Base-by-base conservation (phyloP, 53 echinoderm and acorn worm species). In the Zoroaster sp. region DNA sequence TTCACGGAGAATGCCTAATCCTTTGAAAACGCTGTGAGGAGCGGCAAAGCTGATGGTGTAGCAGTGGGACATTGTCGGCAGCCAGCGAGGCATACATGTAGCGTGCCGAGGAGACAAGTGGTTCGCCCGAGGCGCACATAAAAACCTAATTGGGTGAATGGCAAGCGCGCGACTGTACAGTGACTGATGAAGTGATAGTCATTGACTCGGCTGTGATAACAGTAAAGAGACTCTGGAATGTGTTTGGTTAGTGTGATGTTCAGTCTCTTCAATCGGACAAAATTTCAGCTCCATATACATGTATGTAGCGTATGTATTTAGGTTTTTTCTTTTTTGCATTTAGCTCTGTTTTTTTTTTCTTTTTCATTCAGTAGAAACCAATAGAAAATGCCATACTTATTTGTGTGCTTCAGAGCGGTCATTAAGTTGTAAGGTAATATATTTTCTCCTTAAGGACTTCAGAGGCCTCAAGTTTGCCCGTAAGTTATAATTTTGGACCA, bases 101-200 rank as follows among this genome's bases (percentile, higher is more conserved):
- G 23, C 63, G 63, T 59, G 63, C 63, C 63, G 63, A 8, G 28
- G 63, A 59, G 63, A 59, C 63, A 63, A 79, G 79, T 79, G 79
- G 79, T 79, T 79, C 8, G 63, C 63, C 63, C 4, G 49, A 35
- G 46, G 54, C 65, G 20, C 23, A 18, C 11, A 15, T 7, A 43
- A 2, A 59, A 78, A 40, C 78, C 79, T 79, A 63, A 79, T 79
- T 79, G 79, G 63, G 18, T 39, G 45, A 79, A 55, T 63, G 74
- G 23, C 36, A 23, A 40, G 35, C 20, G 33, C 23, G 10, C 20
- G 38, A 11, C 76, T 44, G 76, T 63, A 79, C 79, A n/a, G n/a
- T 79, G 63, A 79, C 79, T 79, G 79, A 79, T 55, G 65, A 63
- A 79, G 79, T 55, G 63, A 63, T 63, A 63, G 55, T 40, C 79